Percentiles rank a stretch among this genome's conserved stretches.
These are phyloP conservation scores for Graptemys geographica DNA, from an alignment of 2,797 vertebrate genomes.

Conservation along the genomic window DNA sequence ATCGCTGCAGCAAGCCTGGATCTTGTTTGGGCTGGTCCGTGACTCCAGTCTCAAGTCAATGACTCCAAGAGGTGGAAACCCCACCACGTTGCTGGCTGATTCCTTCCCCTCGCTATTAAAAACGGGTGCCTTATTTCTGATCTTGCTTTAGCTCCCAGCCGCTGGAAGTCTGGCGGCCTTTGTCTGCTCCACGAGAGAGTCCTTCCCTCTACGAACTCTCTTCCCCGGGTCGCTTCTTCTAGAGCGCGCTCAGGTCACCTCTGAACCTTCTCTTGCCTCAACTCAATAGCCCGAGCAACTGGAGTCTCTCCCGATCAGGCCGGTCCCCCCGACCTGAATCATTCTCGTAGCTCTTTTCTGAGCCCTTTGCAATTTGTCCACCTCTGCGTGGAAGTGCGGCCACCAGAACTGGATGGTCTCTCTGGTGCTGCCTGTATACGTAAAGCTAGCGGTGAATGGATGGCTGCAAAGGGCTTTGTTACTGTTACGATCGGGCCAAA, in stretches of 20 bases:
- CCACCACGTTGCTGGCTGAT: neutral
- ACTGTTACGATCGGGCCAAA: neutral
- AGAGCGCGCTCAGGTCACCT: neutral
- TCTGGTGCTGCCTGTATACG: neutral
- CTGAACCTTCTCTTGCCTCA: neutral
- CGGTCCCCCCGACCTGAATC: neutral
- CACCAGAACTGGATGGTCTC: too few relatives aligned
- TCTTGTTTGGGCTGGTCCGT: neutral
- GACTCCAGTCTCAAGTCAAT: neutral
- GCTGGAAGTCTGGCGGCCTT: neutral
- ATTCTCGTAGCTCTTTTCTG: neutral
- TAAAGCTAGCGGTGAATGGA: neutral
- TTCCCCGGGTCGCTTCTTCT: neutral
- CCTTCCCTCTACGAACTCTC: neutral
- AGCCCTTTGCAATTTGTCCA: neutral
- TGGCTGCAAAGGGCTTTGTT: neutral
- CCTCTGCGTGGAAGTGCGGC: neutral
- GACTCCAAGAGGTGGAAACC: neutral
- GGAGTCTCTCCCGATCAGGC: neutral
- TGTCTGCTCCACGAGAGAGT: neutral
- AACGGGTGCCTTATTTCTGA: neutral
- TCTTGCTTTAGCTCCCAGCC: neutral
- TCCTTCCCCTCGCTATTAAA: neutral
- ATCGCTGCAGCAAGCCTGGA: too few relatives aligned
- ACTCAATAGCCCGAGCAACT: neutral